Base-by-base conservation (phyloP, 2,888 invertebrate species). In the Sympetrum striolatum region DNA sequence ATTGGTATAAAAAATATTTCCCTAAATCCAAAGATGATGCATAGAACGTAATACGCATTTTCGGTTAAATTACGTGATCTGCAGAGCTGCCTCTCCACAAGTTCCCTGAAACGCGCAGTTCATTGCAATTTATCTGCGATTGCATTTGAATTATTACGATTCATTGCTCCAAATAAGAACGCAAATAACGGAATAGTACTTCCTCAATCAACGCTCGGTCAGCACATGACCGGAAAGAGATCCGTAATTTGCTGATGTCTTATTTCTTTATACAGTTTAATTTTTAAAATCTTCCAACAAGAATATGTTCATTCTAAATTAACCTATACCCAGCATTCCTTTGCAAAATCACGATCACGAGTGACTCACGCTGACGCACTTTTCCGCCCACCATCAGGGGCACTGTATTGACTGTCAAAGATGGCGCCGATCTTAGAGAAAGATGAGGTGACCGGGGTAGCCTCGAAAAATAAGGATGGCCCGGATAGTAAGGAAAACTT, bases 401-500 rank as follows among this genome's bases (percentile, higher is more conserved):
- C 86, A 86, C 39, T 86, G 73, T 86, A 86, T 86, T 86, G 86
- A 86, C 86, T 91, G 91, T 91, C 91, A 92, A 92, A 91, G 91
- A 92, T 92, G 92, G 92, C 92, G 91, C 92, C 92, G 80, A 90
- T 91, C 53, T 91, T 80, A 73, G 92, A 91, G 90, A 91, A 90
- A 90, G 91, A 91, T 60, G 91, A 91, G n/a, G 79, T 91, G 53
- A 91, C 91, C 81, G 91, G 91, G 79, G 90, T 91, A 91, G 90
- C 90, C 80, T 91, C 91, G 80, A 96, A 95, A 94, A 96, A 95
- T 94, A 96, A 96, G 94, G 96, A 96, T 92, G 95, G 95, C 92
- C 94, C 94, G 92, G 96, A 96, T 92, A 94, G 94, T 93, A 95
- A 96, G 94, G 96, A 96, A 93, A 96, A 96, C 94, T 94, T 96